Evolutionary conservation across 2,888 invertebrate species (phyloP).

Genomic region (Dexiosoma caninum): DNA sequence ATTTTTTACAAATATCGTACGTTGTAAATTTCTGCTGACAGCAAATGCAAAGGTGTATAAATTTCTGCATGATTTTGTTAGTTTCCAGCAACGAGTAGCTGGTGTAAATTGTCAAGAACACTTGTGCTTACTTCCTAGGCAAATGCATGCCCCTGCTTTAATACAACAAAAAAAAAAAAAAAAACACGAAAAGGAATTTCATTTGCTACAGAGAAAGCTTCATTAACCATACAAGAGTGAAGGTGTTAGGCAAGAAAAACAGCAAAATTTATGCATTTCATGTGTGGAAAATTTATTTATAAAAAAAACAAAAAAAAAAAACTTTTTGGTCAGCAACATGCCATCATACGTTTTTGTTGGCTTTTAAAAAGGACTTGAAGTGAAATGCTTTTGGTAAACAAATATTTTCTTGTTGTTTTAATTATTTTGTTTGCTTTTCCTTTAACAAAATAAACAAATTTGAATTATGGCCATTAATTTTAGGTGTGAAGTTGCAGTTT

Average conservation of each 20-base stretch:
- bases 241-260: conserved; percentile 17
- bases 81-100: conserved; percentile 36
- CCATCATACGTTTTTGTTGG: neutral
- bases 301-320: no score
- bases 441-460: conserved; percentile 12
- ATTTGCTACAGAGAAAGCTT: conserved; percentile 34
- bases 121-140: conserved; percentile 43
- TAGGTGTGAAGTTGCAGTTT: conserved; percentile 46
- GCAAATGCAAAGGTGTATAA: conserved; percentile 22
- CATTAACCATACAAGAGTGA: conserved; percentile 25
- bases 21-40: conserved; percentile 16
- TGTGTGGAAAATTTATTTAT: neutral
- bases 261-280: conserved; percentile 4
- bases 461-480: conserved; percentile 50
- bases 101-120: conserved; percentile 52
- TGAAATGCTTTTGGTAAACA: neutral
- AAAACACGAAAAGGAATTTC: neutral
- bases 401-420: neutral
- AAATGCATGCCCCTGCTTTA: neutral
- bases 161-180: neutral
- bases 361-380: no score
- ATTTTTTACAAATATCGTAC: no score
- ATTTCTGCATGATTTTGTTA: conserved; percentile 12
- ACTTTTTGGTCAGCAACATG: conserved; percentile 18
- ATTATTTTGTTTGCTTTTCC: conserved; percentile 24